phyloP scores from a whole-genome alignment of 2,888 invertebrate genomes.

The Synergus laeviventris region DNA sequence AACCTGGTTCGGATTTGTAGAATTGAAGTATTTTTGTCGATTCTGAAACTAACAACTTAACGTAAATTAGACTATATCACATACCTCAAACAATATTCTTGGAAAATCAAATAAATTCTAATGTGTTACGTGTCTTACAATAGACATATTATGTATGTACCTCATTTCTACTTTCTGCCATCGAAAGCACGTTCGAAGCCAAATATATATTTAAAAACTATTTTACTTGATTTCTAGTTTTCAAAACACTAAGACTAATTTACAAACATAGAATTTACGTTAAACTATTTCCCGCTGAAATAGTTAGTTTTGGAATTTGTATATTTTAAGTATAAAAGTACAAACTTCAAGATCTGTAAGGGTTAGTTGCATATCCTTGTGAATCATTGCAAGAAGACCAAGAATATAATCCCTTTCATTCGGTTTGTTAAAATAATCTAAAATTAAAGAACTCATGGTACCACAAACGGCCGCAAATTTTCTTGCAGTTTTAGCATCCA shows the following conservation, averaged over 20 bases:
- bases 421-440: slow-evolving; percentile 49
- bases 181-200: slow-evolving; percentile 1
- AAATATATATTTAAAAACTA: background rate
- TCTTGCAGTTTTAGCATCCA: slow-evolving; percentile 46
- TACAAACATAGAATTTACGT: background rate
- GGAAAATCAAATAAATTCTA: background rate
- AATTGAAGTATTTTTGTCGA: no score
- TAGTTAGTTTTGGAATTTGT: background rate
- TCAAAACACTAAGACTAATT: background rate
- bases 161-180: background rate
- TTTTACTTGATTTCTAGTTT: background rate
- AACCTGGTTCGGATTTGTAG: no score
- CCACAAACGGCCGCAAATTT: slow-evolving; percentile 47
- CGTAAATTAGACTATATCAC: no score
- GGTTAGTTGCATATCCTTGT: slow-evolving; percentile 52
- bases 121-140: background rate
- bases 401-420: slow-evolving; percentile 48
- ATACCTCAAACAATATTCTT: no score
- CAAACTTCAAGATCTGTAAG: slow-evolving; percentile 50
- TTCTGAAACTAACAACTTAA: no score
- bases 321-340: background rate
- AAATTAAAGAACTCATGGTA: slow-evolving; percentile 46
- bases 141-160: background rate
- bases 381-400: slow-evolving; percentile 54
- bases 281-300: background rate